Evolutionary conservation across 2,797 vertebrate species (phyloP), one percentile per base, ranked within the genome.

Genomic region (Alexandromys oeconomus): DNA sequence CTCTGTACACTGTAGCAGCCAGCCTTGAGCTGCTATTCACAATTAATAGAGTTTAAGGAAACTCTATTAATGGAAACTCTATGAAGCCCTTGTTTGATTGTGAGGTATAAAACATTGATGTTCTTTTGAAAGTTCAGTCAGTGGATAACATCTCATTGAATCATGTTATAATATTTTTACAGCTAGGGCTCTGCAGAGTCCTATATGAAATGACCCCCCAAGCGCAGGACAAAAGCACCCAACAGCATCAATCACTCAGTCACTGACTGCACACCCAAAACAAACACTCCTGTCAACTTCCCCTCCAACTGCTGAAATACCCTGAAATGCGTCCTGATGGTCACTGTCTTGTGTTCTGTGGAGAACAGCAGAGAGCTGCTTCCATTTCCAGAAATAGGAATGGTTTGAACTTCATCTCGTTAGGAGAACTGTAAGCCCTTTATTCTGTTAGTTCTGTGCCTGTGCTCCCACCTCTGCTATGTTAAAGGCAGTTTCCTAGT

Each of bases 381-480:
- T 94, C 54, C 82, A 2, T 31, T 31, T 93, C 81, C 65, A 89
- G 78, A 97, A 96, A 61, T 1, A 2, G 19, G 37, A n/a, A 31
- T 61, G 31, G 11, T 63, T 61, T 77, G 81, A 87, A 40, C 48
- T 61, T 73, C 57, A 46, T 59, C 73, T 82, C 59, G 27, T 86
- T 71, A 77, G 23, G 57, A 31, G 40, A 69, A 76, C 40, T 74
- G 51, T 69, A 81, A 0, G 0, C 57, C 71, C 89, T 98, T 91
- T 25, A 0, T 77, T 94, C 96, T 74, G 23, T 82, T 81, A 40
- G 8, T 95, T 92, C 0, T 21, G 14, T 79, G 85, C 84, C 69
- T 89, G 3, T 80, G 31, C 93, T 93, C 78, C 69, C 84, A 92
- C 37, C 89, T 96, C 93, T 84, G 69, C 97, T 93, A 98, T 96